Evolutionary conservation across 2,797 vertebrate genomes (phyloP).

Genomic region (Pogoniulus pusillus): DNA sequence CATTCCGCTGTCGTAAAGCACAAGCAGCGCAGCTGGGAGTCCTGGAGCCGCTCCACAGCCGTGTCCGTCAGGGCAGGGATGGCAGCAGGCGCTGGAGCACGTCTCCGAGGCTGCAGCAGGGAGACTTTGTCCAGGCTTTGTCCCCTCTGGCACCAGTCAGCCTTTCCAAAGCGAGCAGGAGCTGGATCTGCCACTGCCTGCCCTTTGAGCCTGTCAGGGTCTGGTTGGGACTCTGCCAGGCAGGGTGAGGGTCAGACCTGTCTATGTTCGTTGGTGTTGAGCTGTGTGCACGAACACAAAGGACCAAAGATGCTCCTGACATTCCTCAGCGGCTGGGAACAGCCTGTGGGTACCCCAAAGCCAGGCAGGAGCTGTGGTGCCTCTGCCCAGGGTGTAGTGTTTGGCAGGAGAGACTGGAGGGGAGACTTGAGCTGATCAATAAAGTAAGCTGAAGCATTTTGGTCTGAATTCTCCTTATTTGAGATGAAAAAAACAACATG

Average conservation of each 20-base stretch:
- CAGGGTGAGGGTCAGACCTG: background rate
- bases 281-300: background rate
- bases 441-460: slow-evolving; percentile 54
- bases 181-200: background rate
- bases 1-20: background rate
- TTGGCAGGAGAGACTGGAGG: background rate
- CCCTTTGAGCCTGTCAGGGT: background rate
- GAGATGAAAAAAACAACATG: background rate
- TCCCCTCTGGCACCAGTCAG: background rate
- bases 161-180: background rate
- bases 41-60: background rate
- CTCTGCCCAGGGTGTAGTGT: background rate
- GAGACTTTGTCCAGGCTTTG: rapidly evolving
- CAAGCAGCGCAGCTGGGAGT: background rate
- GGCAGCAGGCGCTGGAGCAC: rapidly evolving
- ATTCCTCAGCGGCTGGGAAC: background rate
- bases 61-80: rapidly evolving
- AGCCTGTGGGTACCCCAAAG: background rate
- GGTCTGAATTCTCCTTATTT: background rate
- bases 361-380: background rate
- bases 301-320: slow-evolving; percentile 67
- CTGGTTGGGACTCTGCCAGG: background rate
- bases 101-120: rapidly evolving
- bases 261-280: background rate
- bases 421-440: slow-evolving; percentile 27